A percentile compares a stretch with the other conserved stretches of the same genome.
Conservation (phyloP, 2,113 vertebrate genomes). For the Perca fluviatilis region DNA sequence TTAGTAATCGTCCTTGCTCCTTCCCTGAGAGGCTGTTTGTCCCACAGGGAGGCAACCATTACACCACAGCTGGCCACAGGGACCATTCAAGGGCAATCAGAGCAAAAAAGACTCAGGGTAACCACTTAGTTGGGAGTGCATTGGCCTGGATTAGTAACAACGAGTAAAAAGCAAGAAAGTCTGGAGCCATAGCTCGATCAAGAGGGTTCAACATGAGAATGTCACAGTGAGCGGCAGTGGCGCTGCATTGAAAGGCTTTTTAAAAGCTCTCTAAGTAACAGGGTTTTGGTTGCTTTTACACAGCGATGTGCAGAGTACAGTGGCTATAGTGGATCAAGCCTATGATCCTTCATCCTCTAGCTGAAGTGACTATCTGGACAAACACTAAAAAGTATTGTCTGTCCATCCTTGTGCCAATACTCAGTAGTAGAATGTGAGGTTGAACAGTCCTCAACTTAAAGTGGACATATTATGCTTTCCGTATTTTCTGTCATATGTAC, state of each 20-base stretch:
- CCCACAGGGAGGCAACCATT: slow-evolving; percentile 60
- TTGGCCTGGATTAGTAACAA: slow-evolving; percentile 32
- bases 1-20: slow-evolving; percentile 67
- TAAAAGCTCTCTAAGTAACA: slow-evolving; percentile 35
- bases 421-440: not conserved
- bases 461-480: no score
- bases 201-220: slow-evolving; percentile 27
- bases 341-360: slow-evolving; percentile 10
- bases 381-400: not conserved
- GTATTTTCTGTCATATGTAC: no score
- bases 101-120: slow-evolving; percentile 58
- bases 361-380: not conserved
- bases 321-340: not conserved
- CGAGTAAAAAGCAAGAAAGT: slow-evolving; percentile 30
- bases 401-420: not conserved
- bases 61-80: slow-evolving; percentile 66
- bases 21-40: slow-evolving; percentile 68
- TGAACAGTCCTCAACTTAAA: not conserved
- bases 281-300: slow-evolving; percentile 9
- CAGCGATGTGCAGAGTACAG: not conserved
- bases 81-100: slow-evolving; percentile 71
- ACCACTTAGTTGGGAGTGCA: slow-evolving; percentile 59
- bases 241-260: slow-evolving; percentile 15
- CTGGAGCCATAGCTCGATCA: not conserved
- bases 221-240: slow-evolving; percentile 10